Percentiles rank a stretch among this genome's conserved stretches.
phyloP scores from a whole-genome alignment of 1,140 invertebrate species.

The Neoseiulus cucumeris region DNA sequence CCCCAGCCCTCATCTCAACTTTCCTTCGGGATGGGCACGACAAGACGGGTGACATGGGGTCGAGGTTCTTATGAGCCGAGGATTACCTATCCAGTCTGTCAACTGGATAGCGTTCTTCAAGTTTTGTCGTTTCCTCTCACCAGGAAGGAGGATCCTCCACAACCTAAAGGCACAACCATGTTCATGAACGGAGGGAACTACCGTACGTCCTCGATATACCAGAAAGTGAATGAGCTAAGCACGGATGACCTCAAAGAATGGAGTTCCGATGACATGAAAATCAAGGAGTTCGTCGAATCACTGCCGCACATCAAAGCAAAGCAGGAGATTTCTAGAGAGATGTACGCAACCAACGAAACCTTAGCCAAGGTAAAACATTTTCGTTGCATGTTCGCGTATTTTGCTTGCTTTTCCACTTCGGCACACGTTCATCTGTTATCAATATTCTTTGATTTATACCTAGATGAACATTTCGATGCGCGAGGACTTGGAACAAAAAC shows the following conservation, averaged over 20 bases:
- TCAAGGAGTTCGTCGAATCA: neutral
- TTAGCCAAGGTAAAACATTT: neutral
- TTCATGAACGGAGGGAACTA: neutral
- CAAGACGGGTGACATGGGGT: too few species aligned
- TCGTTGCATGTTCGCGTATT: neutral
- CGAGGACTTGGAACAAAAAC: neutral
- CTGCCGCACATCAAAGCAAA: neutral
- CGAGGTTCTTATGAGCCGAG: too few species aligned
- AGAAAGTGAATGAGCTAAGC: neutral
- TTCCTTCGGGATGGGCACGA: too few species aligned
- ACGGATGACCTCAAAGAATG: neutral
- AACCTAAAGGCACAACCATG: neutral
- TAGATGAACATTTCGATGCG: neutral
- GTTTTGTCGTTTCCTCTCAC: too few species aligned
- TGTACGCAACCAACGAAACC: neutral
- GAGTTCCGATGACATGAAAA: neutral
- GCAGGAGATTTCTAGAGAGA: neutral
- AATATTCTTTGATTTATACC: neutral
- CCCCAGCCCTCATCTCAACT: too few species aligned
- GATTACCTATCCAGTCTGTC: too few species aligned
- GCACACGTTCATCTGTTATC: neutral
- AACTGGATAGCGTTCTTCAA: too few species aligned
- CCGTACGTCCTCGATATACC: neutral
- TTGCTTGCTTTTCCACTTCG: neutral
- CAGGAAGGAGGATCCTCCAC: too few species aligned